A percentile compares a stretch with the other conserved stretches of the same genome.
phyloP scores from a whole-genome alignment of 2,888 invertebrate genomes.

The Nymphalis polychloros region DNA sequence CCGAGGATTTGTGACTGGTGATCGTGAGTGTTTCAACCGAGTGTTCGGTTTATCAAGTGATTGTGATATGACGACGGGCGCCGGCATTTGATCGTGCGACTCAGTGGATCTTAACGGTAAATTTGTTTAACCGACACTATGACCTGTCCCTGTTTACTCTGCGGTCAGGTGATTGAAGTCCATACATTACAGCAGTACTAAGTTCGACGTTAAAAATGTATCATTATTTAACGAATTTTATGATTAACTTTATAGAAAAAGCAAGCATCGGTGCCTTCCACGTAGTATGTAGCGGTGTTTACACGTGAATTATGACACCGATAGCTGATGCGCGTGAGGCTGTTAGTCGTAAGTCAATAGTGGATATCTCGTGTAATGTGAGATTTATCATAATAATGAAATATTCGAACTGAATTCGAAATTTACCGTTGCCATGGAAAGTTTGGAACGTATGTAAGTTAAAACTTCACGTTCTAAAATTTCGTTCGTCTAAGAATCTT shows the following conservation, averaged over 20 bases:
- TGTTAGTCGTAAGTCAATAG: conserved; percentile 44
- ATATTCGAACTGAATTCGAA: conserved; percentile 50
- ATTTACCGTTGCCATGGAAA: conserved; percentile 74
- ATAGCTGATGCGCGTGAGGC: conserved; percentile 46
- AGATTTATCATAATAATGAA: conserved; percentile 49
- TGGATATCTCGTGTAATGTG: conserved; percentile 53
- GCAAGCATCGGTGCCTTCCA: conserved; percentile 52
- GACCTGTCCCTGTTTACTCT: conserved; percentile 71
- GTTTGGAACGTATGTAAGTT: conserved; percentile 54
- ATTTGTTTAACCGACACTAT: conserved; percentile 65
- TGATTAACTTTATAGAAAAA: conserved; percentile 6
- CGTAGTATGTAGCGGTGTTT: conserved; percentile 72
- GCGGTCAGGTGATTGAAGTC: conserved; percentile 68
- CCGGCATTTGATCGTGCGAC: conserved; percentile 58
- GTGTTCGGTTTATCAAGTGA: conserved; percentile 58
- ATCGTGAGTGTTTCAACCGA: conserved; percentile 66
- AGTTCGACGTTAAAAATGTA: conserved; percentile 1
- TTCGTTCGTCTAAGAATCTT: conserved; percentile 58
- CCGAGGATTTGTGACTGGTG: conserved; percentile 67
- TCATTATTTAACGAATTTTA: conserved; percentile 9
- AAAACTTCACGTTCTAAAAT: conserved; percentile 55
- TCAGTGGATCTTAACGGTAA: conserved; percentile 78
- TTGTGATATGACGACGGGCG: conserved; percentile 62
- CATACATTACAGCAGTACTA: conserved; percentile 43
- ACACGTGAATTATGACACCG: conserved; percentile 75